Conservation (phyloP, 2,113 vertebrate genomes). For the Heliornis fulica region DNA sequence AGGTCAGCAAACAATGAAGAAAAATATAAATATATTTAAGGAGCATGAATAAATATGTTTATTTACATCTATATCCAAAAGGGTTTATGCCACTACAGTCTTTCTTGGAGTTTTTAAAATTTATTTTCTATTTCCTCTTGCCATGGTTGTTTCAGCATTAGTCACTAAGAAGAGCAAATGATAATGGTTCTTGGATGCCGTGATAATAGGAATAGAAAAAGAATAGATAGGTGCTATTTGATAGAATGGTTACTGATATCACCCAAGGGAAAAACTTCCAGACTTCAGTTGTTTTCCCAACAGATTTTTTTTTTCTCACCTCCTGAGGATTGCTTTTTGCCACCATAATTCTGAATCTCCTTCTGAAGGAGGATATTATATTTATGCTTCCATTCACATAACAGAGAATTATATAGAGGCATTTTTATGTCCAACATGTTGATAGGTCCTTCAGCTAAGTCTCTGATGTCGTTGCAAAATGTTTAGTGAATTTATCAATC, state of each 20-base stretch:
- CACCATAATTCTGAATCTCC: neutral
- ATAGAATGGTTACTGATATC: neutral
- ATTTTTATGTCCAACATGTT: neutral
- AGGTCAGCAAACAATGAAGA: neutral
- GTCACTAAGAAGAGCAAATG: neutral
- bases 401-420: neutral
- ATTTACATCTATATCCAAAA: neutral
- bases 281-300: slow-evolving; percentile 14
- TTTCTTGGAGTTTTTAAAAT: neutral
- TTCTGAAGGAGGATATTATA: neutral
- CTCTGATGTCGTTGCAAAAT: neutral
- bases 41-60: neutral
- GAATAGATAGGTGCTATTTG: neutral
- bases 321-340: neutral
- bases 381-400: neutral
- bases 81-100: neutral
- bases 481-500: neutral
- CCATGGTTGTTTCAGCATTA: neutral
- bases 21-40: neutral
- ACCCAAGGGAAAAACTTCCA: neutral
- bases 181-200: neutral
- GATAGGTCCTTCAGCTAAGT: neutral
- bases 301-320: neutral
- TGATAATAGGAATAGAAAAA: neutral
- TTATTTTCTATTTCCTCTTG: neutral